Evolutionary conservation across 2,888 invertebrate species (phyloP).

Genomic region (Teleiodes luculella): DNA sequence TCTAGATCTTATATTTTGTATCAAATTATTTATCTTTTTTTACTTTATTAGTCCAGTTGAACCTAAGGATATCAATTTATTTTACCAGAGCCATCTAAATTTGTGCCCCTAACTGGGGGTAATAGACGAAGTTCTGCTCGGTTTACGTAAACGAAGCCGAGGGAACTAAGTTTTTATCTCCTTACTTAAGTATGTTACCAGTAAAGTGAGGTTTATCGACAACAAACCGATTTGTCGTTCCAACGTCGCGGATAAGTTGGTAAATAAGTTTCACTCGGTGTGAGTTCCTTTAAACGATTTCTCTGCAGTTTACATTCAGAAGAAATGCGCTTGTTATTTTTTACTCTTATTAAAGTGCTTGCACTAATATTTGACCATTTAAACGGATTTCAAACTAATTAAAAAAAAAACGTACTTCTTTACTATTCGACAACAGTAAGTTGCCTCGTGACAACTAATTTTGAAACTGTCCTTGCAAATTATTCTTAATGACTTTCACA

Average conservation of each 20-base stretch:
- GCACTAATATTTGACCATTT: too few relatives aligned
- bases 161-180: constrained; percentile 64
- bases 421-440: too few relatives aligned
- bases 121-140: constrained; percentile 58
- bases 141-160: constrained; percentile 61
- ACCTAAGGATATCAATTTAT: constrained; percentile 60
- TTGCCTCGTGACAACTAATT: too few relatives aligned
- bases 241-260: background rate
- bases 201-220: constrained; percentile 8
- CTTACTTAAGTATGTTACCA: constrained; percentile 7
- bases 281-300: constrained; percentile 21
- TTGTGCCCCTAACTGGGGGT: constrained; percentile 60
- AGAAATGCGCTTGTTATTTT: background rate
- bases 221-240: constrained; percentile 10
- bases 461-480: too few relatives aligned
- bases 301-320: background rate
- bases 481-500: too few relatives aligned
- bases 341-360: background rate
- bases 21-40: too few relatives aligned
- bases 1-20: too few relatives aligned
- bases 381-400: too few relatives aligned
- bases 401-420: too few relatives aligned
- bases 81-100: constrained; percentile 59
- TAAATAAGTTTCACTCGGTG: constrained; percentile 1
- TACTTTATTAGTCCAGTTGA: too few relatives aligned